phyloP scores from a whole-genome alignment of 2,113 vertebrate species.

The Chelonoidis abingdonii region DNA sequence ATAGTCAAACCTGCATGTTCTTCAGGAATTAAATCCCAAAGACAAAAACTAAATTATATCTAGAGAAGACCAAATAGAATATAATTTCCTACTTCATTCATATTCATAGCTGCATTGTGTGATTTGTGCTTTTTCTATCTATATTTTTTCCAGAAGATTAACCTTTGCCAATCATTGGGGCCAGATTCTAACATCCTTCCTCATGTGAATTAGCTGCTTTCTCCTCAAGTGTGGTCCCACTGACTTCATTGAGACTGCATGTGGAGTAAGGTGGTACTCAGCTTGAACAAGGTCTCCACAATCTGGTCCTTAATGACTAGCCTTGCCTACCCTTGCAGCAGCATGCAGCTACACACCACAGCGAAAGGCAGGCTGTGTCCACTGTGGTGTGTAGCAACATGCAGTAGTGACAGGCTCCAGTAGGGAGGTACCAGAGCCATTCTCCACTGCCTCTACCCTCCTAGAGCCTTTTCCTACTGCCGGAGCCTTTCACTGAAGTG shows the following conservation, averaged over 20 bases:
- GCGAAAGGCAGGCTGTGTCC: not conserved
- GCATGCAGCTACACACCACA: not conserved
- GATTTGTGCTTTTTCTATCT: not conserved
- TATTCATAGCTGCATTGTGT: not conserved
- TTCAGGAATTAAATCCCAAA: not conserved
- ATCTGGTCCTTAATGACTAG: not conserved
- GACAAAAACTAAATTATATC: not conserved
- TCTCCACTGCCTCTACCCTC: not conserved
- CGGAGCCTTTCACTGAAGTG: not conserved
- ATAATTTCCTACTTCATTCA: not conserved
- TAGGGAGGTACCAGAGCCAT: not conserved
- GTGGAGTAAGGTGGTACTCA: accelerated
- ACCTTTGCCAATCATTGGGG: accelerated
- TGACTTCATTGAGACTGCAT: not conserved
- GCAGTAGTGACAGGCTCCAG: not conserved
- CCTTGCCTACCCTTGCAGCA: not conserved
- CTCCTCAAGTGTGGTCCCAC: not conserved
- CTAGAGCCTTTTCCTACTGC: not conserved
- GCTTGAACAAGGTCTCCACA: not conserved
- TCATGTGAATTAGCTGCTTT: not conserved
- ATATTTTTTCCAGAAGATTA: not conserved
- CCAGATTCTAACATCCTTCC: not conserved
- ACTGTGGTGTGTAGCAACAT: not conserved
- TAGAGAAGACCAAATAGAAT: not conserved
- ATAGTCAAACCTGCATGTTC: not conserved